Evolutionary conservation across 2,113 vertebrate species (phyloP).

Genomic region (Petromus typicus): DNA sequence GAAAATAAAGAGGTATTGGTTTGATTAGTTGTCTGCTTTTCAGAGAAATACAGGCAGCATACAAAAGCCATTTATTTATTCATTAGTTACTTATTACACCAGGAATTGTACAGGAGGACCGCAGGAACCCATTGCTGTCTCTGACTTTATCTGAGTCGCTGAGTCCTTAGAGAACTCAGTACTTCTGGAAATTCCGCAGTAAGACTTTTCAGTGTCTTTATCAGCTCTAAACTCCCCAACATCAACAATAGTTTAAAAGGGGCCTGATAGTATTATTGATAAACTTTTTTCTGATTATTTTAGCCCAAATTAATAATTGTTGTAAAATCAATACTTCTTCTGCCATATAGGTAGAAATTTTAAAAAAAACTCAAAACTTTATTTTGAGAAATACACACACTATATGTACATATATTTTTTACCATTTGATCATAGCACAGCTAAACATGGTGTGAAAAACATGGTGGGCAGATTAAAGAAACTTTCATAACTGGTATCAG

Average conservation of each 20-base stretch:
- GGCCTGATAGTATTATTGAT: neutral
- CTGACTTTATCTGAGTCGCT: neutral
- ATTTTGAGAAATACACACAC: slow-evolving; percentile 22
- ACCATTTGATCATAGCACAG: neutral
- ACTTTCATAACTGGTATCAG: neutral
- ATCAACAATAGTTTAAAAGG: neutral
- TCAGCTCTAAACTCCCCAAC: neutral
- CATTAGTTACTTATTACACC: neutral
- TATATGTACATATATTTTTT: neutral
- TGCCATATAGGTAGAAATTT: neutral
- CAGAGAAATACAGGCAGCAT: neutral
- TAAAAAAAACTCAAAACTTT: neutral
- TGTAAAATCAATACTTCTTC: neutral
- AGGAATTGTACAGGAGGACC: too few species aligned
- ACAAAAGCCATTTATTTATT: neutral
- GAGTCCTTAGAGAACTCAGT: neutral
- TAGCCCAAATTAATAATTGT: neutral
- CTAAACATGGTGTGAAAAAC: neutral
- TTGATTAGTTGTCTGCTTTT: neutral
- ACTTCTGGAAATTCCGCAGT: neutral
- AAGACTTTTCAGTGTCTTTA: neutral
- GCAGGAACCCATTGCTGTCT: neutral
- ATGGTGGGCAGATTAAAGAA: neutral
- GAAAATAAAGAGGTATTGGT: neutral
- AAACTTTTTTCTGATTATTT: neutral